These are phyloP conservation scores for Erebia ligea DNA, from an alignment of 2,888 invertebrate species.

Conservation along the genomic window DNA sequence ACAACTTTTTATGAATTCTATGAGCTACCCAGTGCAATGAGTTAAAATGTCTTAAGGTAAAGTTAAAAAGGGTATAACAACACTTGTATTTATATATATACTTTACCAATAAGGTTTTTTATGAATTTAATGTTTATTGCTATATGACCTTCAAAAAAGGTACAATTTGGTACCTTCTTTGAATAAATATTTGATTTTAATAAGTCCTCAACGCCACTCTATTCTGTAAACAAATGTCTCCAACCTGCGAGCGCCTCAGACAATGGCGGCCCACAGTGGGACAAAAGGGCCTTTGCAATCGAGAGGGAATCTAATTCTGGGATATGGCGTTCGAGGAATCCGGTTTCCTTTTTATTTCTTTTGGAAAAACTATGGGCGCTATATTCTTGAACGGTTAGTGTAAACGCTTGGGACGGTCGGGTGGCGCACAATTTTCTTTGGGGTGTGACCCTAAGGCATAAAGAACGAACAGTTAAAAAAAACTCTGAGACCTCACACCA, in stretches of 20 bases:
- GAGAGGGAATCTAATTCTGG: conserved; percentile 33
- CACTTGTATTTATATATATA: no score
- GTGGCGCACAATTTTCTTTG: neutral
- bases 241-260: neutral
- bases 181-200: no score
- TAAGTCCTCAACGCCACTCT: neutral
- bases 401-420: neutral
- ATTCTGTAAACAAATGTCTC: neutral
- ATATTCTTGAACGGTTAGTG: conserved; percentile 6
- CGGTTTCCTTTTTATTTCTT: conserved; percentile 31
- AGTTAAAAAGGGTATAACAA: no score
- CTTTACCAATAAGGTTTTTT: no score
- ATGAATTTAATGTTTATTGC: no score
- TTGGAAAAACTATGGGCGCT: conserved; percentile 16
- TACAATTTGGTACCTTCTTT: no score
- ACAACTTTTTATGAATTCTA: no score
- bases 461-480: no score
- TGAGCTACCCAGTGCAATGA: no score
- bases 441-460: neutral
- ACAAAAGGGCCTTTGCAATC: conserved; percentile 19
- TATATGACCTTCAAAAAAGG: no score
- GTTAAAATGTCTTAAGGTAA: no score
- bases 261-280: neutral
- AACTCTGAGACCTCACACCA: no score
- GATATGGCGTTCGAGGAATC: conserved; percentile 31